Percentiles rank a stretch among this genome's conserved stretches.
phyloP scores from a whole-genome alignment of 92 coral and sea anemone genomes.

The Zoanthus sansibaricus region DNA sequence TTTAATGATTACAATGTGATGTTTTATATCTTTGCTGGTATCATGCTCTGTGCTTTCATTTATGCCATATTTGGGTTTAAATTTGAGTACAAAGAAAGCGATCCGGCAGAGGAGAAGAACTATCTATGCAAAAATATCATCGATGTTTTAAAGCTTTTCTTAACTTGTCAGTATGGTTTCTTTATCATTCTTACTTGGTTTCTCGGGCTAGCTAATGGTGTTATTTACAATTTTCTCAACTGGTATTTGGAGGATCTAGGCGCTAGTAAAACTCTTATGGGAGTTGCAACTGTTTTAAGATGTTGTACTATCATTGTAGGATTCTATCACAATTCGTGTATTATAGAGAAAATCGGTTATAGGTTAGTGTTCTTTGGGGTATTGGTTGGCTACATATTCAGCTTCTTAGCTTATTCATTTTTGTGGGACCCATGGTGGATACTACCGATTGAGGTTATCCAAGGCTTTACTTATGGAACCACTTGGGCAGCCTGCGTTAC shows the following conservation, averaged over 20 bases:
- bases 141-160: constrained; percentile 54
- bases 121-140: constrained; percentile 46
- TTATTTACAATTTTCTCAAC: constrained; percentile 87
- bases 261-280: constrained; percentile 90
- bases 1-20: constrained; percentile 88
- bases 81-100: constrained; percentile 74
- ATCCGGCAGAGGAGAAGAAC: constrained; percentile 2
- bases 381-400: constrained; percentile 66
- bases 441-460: constrained; percentile 84
- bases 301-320: constrained; percentile 79
- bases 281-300: constrained; percentile 75
- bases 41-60: constrained; percentile 82
- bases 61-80: constrained; percentile 78
- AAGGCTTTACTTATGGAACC: constrained; percentile 90
- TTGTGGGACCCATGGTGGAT: constrained; percentile 88
- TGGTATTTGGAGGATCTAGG: constrained; percentile 98
- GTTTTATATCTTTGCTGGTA: constrained; percentile 83
- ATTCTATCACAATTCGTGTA: constrained; percentile 75
- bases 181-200: constrained; percentile 84
- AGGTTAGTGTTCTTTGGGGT: constrained; percentile 67
- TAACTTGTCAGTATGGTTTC: constrained; percentile 79
- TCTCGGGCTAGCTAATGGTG: constrained; percentile 91
- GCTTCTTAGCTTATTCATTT: constrained; percentile 82
- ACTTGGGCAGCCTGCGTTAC: constrained; percentile 95
- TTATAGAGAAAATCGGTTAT: constrained; percentile 76